A percentile compares a stretch with the other conserved stretches of the same genome.
phyloP scores from a whole-genome alignment of 1,140 invertebrate genomes.

The Drosophila jambulina region DNA sequence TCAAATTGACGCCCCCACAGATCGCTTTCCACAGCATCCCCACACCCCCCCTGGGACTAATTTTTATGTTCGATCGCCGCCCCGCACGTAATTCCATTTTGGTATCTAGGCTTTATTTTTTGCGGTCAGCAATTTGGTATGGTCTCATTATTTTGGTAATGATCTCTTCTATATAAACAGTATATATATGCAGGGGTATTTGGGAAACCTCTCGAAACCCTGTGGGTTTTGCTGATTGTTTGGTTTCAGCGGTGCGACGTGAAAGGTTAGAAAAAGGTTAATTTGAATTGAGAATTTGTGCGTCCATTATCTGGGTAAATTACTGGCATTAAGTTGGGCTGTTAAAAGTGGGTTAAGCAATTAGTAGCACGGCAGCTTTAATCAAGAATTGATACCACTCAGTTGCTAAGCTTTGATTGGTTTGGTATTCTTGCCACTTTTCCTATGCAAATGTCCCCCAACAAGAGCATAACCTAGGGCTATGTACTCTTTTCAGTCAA shows the following conservation, averaged over 20 bases:
- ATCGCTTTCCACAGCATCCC: slow-evolving; percentile 18
- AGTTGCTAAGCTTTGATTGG: not conserved
- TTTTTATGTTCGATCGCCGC: slow-evolving; percentile 24
- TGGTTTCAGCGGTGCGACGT: slow-evolving; percentile 9
- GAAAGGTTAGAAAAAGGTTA: slow-evolving; percentile 29
- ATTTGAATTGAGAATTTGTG: slow-evolving; percentile 6
- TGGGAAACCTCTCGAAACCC: slow-evolving; percentile 22
- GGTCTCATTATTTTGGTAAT: slow-evolving; percentile 72
- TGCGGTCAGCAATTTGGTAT: slow-evolving; percentile 64
- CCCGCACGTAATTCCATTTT: slow-evolving; percentile 51
- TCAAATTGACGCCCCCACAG: slow-evolving; percentile 52
- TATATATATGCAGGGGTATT: slow-evolving; percentile 13
- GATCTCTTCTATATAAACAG: slow-evolving; percentile 53
- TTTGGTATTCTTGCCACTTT: too few species aligned
- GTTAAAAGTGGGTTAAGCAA: slow-evolving; percentile 14
- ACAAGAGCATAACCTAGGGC: not conserved
- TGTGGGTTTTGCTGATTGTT: slow-evolving; percentile 31
- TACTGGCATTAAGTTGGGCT: not conserved
- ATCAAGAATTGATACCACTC: not conserved
- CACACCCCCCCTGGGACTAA: slow-evolving; percentile 1
- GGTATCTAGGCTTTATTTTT: slow-evolving; percentile 36
- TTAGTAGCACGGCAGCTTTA: not conserved
- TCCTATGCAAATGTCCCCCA: not conserved
- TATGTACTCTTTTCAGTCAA: not conserved
- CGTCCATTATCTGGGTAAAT: not conserved